A percentile compares a stretch with the other conserved stretches of the same genome.
These are phyloP conservation scores for Prionailurus viverrinus DNA, from an alignment of 2,113 vertebrate genomes.

Conservation along the genomic window DNA sequence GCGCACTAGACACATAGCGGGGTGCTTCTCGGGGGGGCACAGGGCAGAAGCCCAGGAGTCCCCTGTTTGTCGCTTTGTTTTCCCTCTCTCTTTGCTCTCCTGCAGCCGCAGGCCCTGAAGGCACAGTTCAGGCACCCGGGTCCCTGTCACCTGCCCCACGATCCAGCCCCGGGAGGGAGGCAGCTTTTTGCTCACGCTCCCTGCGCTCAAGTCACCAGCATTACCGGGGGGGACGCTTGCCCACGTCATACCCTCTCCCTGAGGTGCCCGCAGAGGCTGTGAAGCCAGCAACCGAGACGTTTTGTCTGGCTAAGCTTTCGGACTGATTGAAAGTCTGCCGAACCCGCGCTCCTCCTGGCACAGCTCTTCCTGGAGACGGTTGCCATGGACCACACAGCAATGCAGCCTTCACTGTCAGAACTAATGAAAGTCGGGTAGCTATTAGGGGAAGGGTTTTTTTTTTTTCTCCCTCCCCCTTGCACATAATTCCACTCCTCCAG, in stretches of 20 bases:
- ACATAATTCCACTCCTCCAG: conserved; percentile 1
- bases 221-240: conserved; percentile 3
- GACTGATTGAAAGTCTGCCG: conserved; percentile 80
- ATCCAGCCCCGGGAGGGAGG: background rate
- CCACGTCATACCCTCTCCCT: conserved; percentile 65
- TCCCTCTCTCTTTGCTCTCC: background rate
- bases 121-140: background rate
- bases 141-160: accelerated
- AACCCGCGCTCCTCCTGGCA: conserved; percentile 70
- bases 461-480: background rate
- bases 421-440: conserved; percentile 66
- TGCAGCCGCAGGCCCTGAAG: background rate
- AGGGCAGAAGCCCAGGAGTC: background rate
- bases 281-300: conserved; percentile 69
- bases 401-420: conserved; percentile 69
- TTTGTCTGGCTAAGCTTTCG: conserved; percentile 84
- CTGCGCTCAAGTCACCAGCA: background rate
- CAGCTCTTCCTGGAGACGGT: conserved; percentile 84
- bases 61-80: background rate
- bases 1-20: background rate
- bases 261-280: conserved; percentile 53
- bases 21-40: background rate
- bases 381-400: conserved; percentile 82
- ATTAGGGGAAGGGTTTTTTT: conserved; percentile 59
- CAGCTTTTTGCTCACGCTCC: accelerated